Base-by-base conservation (phyloP, 2,113 vertebrate genomes). In the Corythoichthys haematopterus region DNA sequence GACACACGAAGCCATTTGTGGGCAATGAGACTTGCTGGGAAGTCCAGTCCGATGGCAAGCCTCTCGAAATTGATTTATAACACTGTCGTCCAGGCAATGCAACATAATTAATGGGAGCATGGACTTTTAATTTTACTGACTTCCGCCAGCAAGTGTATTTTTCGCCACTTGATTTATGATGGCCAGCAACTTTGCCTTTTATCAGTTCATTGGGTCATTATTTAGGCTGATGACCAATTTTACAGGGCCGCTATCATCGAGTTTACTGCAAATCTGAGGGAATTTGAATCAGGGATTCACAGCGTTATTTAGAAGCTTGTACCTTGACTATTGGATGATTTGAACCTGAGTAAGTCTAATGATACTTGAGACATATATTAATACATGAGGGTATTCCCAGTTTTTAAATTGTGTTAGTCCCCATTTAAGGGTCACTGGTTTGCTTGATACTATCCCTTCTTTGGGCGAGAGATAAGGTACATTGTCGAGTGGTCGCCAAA, bases 51-150 rank as follows among this genome's bases (percentile, higher is more conserved):
- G 95, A 94, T 94, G 93, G 94, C 98, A 94, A 93, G 93, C 94
- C 95, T 96, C 95, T 99, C 97, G 96, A 94, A 94, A 93, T 94
- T 98, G 97, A 99, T 99, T 99, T 98, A 99, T 99, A 96, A 98
- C 96, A 95, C 94, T 98, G 96, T 97, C 95, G 93, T 93, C 93
- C 93, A 94, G 93, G 96, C 95, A 95, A 97, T 94, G 95, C 95
- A 96, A 98, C 97, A 97, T 98, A 98, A 99, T 99, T 99, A 99
- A 99, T 99, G 98, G 96, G 96, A 98, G 95, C 96, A 96, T 92
- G 95, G 97, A 98, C 96, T 98, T 98, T 95, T 98, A 98, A 98
- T 98, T 99, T 96, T 95, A 96, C 93, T 94, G 95, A 98, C 97
- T 99, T 98, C 96, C 93, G 96, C 55, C 94, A 95, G 94, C 96